These are phyloP conservation scores for Phyllotis vaccarum DNA, from an alignment of 2,797 vertebrate species.

Conservation along the genomic window DNA sequence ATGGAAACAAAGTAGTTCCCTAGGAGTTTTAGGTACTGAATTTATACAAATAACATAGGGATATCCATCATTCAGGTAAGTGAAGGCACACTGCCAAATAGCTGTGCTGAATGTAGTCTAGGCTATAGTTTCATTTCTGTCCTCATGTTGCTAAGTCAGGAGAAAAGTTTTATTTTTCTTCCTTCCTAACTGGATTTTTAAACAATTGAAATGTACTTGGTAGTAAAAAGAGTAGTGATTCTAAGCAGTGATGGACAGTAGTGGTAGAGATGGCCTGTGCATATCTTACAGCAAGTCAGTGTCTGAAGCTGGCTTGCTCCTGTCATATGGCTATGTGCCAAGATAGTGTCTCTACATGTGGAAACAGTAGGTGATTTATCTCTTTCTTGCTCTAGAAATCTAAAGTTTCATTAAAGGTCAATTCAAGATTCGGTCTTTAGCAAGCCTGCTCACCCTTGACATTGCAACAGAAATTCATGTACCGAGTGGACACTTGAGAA, in stretches of 20 bases:
- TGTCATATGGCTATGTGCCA: background rate
- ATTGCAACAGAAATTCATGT: background rate
- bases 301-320: background rate
- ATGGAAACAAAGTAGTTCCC: background rate
- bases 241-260: background rate
- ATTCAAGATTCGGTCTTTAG: background rate
- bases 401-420: background rate
- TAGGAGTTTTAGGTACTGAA: background rate
- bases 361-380: background rate
- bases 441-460: background rate
- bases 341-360: no score
- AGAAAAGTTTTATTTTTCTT: background rate
- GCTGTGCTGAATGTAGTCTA: background rate
- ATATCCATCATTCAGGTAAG: no score
- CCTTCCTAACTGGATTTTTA: background rate
- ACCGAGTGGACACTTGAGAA: background rate
- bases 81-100: background rate
- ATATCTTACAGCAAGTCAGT: background rate
- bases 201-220: background rate
- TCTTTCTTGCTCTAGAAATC: background rate
- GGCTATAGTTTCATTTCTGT: background rate
- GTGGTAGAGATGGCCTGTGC: background rate
- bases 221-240: background rate
- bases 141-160: background rate
- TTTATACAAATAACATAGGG: background rate